phyloP scores from a whole-genome alignment of 1,140 invertebrate species.

The Drosophila grimshawi region DNA sequence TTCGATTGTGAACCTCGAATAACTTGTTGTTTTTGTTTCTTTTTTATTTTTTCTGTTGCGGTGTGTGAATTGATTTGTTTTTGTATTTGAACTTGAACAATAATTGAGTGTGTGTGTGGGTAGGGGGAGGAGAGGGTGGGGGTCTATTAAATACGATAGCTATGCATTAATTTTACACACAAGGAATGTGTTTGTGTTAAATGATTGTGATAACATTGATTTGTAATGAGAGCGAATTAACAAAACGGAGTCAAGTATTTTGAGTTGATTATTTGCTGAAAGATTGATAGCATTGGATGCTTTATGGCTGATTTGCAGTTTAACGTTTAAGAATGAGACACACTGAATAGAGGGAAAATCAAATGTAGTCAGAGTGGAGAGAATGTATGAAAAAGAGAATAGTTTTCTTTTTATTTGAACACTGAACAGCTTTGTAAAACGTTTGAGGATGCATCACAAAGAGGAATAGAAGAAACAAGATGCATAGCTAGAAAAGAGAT shows the following conservation, averaged over 20 bases:
- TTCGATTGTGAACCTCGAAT: not conserved
- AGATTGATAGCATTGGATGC: too few species aligned
- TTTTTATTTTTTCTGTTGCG: not conserved
- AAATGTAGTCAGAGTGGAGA: not conserved
- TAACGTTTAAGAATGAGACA: not conserved
- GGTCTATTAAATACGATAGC: conserved; percentile 17
- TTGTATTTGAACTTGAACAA: conserved; percentile 35
- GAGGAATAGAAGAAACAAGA: not conserved
- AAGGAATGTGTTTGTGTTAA: conserved; percentile 3
- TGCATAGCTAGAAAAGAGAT: too few species aligned
- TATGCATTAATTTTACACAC: conserved; percentile 39
- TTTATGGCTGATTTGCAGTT: too few species aligned
- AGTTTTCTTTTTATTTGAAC: too few species aligned
- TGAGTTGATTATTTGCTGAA: too few species aligned
- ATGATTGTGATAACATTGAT: conserved; percentile 17
- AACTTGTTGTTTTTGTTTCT: not conserved
- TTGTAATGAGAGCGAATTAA: conserved; percentile 1
- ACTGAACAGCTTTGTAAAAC: not conserved
- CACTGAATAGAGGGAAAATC: not conserved
- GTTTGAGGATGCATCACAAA: not conserved
- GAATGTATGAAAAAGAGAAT: not conserved
- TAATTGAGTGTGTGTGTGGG: conserved; percentile 6
- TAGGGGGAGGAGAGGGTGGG: not conserved
- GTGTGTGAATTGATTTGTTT: conserved; percentile 40
- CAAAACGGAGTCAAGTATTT: too few species aligned